phyloP scores from a whole-genome alignment of 2,113 vertebrate genomes.

The Neoarius graeffei region DNA sequence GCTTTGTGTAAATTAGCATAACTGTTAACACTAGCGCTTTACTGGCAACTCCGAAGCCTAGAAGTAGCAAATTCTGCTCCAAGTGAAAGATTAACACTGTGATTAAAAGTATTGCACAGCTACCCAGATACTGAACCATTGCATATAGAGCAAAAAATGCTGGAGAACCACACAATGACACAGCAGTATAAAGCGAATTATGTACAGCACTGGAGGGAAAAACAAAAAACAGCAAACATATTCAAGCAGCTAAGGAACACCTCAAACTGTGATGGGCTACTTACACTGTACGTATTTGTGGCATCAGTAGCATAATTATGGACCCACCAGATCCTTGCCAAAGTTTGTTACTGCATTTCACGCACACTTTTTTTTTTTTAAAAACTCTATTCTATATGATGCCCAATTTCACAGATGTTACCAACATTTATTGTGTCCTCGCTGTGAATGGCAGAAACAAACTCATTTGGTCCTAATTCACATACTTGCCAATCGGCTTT shows the following conservation, averaged over 20 bases:
- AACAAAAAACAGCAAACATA: constrained; percentile 59
- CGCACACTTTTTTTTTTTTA: constrained; percentile 26
- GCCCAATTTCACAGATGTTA: neutral
- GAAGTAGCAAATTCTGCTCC: constrained; percentile 49
- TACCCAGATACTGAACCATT: constrained; percentile 72
- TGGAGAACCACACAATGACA: constrained; percentile 50
- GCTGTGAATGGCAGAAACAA: neutral
- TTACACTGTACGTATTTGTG: constrained; percentile 22
- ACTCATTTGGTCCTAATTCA: constrained; percentile 26
- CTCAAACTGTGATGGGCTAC: constrained; percentile 28
- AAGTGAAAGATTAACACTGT: constrained; percentile 36
- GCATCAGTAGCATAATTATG: constrained; percentile 55
- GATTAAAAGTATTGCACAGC: constrained; percentile 74
- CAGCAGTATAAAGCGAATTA: constrained; percentile 55
- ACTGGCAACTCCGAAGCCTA: neutral
- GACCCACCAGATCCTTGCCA: constrained; percentile 69
- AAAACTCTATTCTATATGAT: neutral
- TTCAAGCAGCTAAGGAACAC: constrained; percentile 53
- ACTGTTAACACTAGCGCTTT: neutral
- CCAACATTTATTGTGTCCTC: neutral
- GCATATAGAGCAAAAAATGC: constrained; percentile 65
- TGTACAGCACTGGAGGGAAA: constrained; percentile 70
- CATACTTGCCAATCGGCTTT: constrained; percentile 45
- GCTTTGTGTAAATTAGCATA: constrained; percentile 15
- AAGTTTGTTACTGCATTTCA: constrained; percentile 67